Conservation (phyloP, 2,113 vertebrate species). For the Hippocampus zosterae region DNA sequence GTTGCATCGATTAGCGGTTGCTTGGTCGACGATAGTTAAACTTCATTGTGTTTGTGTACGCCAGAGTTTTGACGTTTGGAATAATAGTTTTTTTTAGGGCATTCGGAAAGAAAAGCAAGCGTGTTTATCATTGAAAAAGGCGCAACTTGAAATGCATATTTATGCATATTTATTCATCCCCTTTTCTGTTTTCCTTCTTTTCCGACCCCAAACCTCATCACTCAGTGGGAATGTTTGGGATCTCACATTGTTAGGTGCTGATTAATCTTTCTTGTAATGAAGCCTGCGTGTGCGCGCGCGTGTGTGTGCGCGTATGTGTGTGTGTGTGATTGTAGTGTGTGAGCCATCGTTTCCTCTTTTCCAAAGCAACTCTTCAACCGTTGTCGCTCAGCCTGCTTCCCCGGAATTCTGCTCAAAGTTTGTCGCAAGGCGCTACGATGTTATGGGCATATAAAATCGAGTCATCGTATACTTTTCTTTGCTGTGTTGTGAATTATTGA, state of each 20-base stretch:
- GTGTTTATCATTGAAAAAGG: not conserved
- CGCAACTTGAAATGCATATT: not conserved
- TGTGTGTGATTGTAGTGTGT: not conserved
- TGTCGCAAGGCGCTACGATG: not conserved
- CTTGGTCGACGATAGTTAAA: not conserved
- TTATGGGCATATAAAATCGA: not conserved
- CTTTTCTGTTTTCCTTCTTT: not conserved
- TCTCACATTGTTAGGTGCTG: not conserved
- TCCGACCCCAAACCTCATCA: not conserved
- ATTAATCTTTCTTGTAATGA: not conserved
- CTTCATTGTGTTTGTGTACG: not conserved
- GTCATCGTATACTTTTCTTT: not conserved
- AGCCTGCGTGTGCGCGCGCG: no score
- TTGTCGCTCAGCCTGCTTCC: not conserved
- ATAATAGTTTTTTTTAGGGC: not conserved
- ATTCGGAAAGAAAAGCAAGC: not conserved
- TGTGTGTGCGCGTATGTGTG: no score
- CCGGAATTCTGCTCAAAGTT: not conserved
- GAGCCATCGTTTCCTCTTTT: not conserved
- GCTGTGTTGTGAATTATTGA: not conserved
- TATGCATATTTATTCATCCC: not conserved
- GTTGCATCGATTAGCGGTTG: conserved; percentile 3
- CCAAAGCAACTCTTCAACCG: not conserved
- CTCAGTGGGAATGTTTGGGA: not conserved
- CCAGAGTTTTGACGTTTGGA: not conserved